These are phyloP conservation scores for Anoplolepis gracilipes DNA, from an alignment of 1,140 invertebrate genomes.

Conservation along the genomic window DNA sequence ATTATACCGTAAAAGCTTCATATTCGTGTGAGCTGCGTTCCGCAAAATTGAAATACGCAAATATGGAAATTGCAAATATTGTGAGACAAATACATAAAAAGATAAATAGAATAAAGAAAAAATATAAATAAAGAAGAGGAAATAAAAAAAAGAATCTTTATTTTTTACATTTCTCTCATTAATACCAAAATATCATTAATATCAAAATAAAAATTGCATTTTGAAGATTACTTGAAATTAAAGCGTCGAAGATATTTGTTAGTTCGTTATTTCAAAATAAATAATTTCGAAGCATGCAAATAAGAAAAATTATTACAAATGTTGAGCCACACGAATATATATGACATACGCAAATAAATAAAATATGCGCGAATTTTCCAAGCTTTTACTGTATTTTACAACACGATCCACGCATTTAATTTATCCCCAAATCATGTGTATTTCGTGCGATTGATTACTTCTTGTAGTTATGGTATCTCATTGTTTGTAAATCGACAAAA, in stretches of 20 bases:
- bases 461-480: slow-evolving; percentile 1
- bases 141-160: background rate
- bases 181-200: background rate
- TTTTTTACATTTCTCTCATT: background rate
- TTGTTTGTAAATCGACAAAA: slow-evolving; percentile 13
- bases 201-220: background rate
- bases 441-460: slow-evolving; percentile 16
- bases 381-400: slow-evolving; percentile 27
- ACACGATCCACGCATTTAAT: slow-evolving; percentile 13
- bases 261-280: background rate
- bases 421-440: slow-evolving; percentile 23
- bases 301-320: background rate
- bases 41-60: slow-evolving; percentile 24
- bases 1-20: background rate
- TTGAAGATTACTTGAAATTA: background rate
- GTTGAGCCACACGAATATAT: background rate
- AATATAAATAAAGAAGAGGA: background rate
- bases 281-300: background rate
- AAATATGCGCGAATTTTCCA: background rate
- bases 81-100: background rate
- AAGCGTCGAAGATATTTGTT: background rate
- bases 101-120: background rate
- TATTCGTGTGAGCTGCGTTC: background rate
- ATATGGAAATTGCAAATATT: background rate
- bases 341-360: background rate